phyloP scores from a whole-genome alignment of 2,797 vertebrate genomes.

The Myotis vivesi region DNA sequence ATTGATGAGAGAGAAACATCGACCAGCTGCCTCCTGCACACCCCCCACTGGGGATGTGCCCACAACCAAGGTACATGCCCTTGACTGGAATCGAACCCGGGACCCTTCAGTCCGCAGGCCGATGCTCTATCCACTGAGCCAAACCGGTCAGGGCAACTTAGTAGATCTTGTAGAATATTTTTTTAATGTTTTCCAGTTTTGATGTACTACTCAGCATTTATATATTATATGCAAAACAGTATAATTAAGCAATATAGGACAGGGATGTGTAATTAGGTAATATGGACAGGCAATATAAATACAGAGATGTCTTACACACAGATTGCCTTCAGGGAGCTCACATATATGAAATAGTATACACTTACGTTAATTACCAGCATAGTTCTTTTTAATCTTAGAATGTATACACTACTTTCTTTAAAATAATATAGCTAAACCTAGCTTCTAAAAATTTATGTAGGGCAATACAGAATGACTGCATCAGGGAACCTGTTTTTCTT shows the following conservation, averaged over 20 bases:
- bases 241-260: neutral
- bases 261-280: neutral
- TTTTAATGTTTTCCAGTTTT: constrained; percentile 8
- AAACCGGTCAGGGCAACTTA: neutral
- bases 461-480: neutral
- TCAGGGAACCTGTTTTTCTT: constrained; percentile 4
- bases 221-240: neutral
- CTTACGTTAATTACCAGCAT: neutral
- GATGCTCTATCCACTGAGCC: too few species aligned
- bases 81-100: too few species aligned
- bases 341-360: neutral
- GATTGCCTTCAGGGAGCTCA: neutral
- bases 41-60: too few species aligned
- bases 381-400: constrained; percentile 49
- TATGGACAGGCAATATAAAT: neutral
- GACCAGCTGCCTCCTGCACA: too few species aligned
- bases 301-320: neutral
- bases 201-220: neutral
- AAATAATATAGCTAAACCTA: neutral
- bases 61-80: too few species aligned
- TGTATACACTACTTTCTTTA: neutral
- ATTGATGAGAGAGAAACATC: too few species aligned
- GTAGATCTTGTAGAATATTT: neutral
- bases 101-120: too few species aligned
- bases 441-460: neutral